Evolutionary conservation across 1,140 invertebrate species (phyloP), one percentile per base, ranked within the genome.

Genomic region (Zaprionus gabonicus): DNA sequence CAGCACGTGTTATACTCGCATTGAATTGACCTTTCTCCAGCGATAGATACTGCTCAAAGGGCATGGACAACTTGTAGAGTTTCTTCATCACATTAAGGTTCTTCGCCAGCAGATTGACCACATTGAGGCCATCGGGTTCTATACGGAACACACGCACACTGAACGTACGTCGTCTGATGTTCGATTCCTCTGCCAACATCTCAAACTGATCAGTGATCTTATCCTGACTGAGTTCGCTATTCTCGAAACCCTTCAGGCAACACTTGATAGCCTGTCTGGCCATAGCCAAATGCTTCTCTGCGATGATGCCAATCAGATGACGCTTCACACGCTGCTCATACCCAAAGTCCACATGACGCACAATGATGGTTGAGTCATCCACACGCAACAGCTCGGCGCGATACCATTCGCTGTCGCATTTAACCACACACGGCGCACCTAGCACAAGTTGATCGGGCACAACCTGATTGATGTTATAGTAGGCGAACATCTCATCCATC

Each of bases 221-320:
- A 25, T 92, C 90, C 59, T 85, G 72, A n/a, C 84, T 72, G 7
- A 91, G 36, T 25, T 91, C 91, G 62, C 84, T 92, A 41, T 93
- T 84, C 68, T 93, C 93, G 73, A 93, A 93, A 9, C 91, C 92
- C 49, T 91, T 91, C 0, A 93, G 65, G 34, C 92, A 93, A 51
- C 97, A 98, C 83, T 95, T 95, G 76, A 97, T 94, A 0, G 96
- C 97, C 93, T 97, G 97, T 0, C 95, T 94, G 31, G 95, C 94
- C 51, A 96, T 92, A 25, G 92, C 93, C 10, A 97, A 91, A 64
- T 96, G 94, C 66, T 96, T 94, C 9, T 94, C 93, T 27, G 94
- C 94, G 13, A 97, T 96, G 5, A 92, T 93, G 71, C 95, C 95
- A 13, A 97, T 91, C 27, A 94, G 90, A 17, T 93, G 92, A 0